phyloP scores from a whole-genome alignment of 2,888 invertebrate genomes.

The Eilema depressum region DNA sequence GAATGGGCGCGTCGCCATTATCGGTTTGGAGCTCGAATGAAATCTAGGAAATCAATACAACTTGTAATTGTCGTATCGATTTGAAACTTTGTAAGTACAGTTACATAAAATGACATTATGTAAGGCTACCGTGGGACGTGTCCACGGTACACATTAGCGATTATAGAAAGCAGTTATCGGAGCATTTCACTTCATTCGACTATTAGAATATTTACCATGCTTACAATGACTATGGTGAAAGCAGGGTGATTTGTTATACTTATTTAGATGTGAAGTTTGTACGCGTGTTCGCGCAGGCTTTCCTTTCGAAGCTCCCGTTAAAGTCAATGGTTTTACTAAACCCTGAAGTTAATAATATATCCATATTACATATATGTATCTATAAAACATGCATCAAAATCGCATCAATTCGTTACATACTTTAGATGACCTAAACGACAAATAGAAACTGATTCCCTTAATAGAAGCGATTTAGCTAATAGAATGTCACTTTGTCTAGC shows the following conservation, averaged over 20 bases:
- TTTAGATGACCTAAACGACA: too few species aligned
- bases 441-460: too few species aligned
- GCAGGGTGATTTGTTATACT: constrained; percentile 3
- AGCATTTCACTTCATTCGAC: constrained; percentile 14
- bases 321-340: too few species aligned
- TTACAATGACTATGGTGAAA: constrained; percentile 4
- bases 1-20: too few species aligned
- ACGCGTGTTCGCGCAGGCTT: background rate
- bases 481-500: too few species aligned
- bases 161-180: constrained; percentile 23
- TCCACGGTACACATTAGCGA: background rate
- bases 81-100: background rate
- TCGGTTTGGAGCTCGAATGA: background rate
- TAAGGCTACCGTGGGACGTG: constrained; percentile 11
- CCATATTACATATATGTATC: too few species aligned
- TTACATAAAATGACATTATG: constrained; percentile 9
- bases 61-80: background rate
- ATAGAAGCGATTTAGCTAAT: too few species aligned
- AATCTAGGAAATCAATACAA: background rate
- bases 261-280: background rate
- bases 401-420: too few species aligned
- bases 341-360: too few species aligned
- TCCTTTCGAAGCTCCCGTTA: too few species aligned
- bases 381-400: too few species aligned
- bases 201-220: constrained; percentile 18